Percentiles rank a stretch among this genome's conserved stretches.
Evolutionary conservation across 2,888 invertebrate species (phyloP).

Genomic region (Phaonia tiefii): DNA sequence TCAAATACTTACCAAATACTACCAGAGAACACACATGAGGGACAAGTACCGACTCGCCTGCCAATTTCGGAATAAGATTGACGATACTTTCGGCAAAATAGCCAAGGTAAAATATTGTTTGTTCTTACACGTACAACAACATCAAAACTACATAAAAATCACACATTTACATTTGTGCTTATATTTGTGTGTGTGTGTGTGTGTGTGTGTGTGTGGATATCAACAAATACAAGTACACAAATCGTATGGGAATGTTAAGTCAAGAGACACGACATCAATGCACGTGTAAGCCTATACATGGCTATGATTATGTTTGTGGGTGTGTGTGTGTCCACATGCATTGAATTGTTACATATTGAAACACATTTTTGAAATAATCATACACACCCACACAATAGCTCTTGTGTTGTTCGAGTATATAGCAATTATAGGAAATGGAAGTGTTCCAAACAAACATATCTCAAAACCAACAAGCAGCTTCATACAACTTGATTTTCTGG

Average conservation of each 20-base stretch:
- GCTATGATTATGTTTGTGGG: too few relatives aligned
- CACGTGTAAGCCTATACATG: too few relatives aligned
- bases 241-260: too few relatives aligned
- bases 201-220: too few relatives aligned
- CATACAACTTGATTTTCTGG: constrained; percentile 9
- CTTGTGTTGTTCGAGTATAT: neutral
- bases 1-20: constrained; percentile 8
- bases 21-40: neutral
- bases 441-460: neutral
- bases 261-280: too few relatives aligned
- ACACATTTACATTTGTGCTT: neutral
- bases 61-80: constrained; percentile 38
- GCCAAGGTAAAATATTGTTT: constrained; percentile 22
- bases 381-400: too few relatives aligned
- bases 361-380: neutral
- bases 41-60: neutral
- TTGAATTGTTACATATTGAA: constrained; percentile 23
- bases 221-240: too few relatives aligned
- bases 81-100: constrained; percentile 33
- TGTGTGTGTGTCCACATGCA: too few relatives aligned
- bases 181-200: too few relatives aligned
- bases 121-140: neutral
- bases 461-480: neutral
- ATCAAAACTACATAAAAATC: constrained; percentile 3
- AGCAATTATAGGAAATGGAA: constrained; percentile 22